phyloP scores from a whole-genome alignment of 2,113 vertebrate species.

The Syrrhaptes paradoxus region DNA sequence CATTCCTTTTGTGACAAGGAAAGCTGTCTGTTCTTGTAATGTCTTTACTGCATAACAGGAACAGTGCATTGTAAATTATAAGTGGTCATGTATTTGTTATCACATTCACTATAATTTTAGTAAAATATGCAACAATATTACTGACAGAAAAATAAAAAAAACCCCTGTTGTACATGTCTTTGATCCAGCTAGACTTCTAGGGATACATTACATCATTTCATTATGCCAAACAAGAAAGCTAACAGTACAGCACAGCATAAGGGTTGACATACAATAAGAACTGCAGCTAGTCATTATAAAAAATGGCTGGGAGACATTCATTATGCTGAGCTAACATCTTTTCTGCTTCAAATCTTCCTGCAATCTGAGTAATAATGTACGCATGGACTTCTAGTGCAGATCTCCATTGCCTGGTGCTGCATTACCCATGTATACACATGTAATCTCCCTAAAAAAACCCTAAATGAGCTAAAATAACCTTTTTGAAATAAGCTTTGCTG shows the following conservation, averaged over 20 bases:
- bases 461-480: background rate
- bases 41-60: slow-evolving; percentile 10
- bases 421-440: background rate
- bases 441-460: background rate
- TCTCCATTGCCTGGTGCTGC: slow-evolving; percentile 2
- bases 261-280: slow-evolving; percentile 80
- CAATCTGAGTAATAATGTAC: slow-evolving; percentile 64
- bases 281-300: slow-evolving; percentile 78
- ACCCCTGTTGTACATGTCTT: slow-evolving; percentile 47
- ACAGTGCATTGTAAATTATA: slow-evolving; percentile 52
- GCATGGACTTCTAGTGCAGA: slow-evolving; percentile 38
- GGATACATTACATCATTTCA: slow-evolving; percentile 69
- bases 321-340: slow-evolving; percentile 75
- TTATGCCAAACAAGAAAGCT: slow-evolving; percentile 77
- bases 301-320: slow-evolving; percentile 77
- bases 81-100: slow-evolving; percentile 55
- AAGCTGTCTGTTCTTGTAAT: slow-evolving; percentile 18
- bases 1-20: background rate
- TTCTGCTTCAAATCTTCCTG: slow-evolving; percentile 65
- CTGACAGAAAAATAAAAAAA: slow-evolving; percentile 39
- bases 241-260: slow-evolving; percentile 73
- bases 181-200: slow-evolving; percentile 74
- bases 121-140: slow-evolving; percentile 56
- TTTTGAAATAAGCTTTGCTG: background rate
- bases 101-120: slow-evolving; percentile 56